Base-by-base conservation (phyloP, 1,140 invertebrate species). In the Thalassaphorura encarpata region DNA sequence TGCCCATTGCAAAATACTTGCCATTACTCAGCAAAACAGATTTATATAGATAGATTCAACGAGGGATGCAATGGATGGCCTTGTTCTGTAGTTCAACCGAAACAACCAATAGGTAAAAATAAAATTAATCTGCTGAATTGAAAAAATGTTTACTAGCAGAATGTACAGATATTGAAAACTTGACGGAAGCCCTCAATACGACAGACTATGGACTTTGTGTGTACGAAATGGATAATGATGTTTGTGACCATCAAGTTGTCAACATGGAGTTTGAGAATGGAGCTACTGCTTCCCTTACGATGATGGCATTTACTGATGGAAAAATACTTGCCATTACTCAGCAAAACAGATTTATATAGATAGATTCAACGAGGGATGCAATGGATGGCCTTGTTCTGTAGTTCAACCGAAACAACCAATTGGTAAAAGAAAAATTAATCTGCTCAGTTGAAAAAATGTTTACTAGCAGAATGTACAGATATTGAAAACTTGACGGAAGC, bases 271-370 rank as follows among this genome's bases (percentile, higher is more conserved):
- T 73, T 67, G 67, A 71, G 53, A 68, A 69, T 63, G 74, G 74
- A 26, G 64, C 72, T 16, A 75, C 74, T 13, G 71, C 70, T 21
- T 68, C 67, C 5, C 67, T 76, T 18, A 69, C 69, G 5, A 75
- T 75, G 73, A 65, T 75, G n/a, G 74, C 73, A 29, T 75, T 75
- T 60, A 74, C 72, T 18, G 61, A 73, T n/a, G n/a, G n/a, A n/a
- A n/a, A n/a, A n/a, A n/a, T n/a, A n/a, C n/a, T 31, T 76, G 75
- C 66, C 69, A 72, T 15, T 76, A 73, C 61, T 76, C 75, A 19
- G 73, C 74, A 4, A 72, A 72, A 61, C 71, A 70, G 58, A 66
- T 75, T 46, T 77, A 77, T 56, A 58, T 69, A 21, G 58, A 66
- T 53, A 42, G 64, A 60, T 67, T 67, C 62, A 27, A 55, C 15